phyloP scores from a whole-genome alignment of 2,797 vertebrate genomes.

The Ctenopoma multispine region DNA sequence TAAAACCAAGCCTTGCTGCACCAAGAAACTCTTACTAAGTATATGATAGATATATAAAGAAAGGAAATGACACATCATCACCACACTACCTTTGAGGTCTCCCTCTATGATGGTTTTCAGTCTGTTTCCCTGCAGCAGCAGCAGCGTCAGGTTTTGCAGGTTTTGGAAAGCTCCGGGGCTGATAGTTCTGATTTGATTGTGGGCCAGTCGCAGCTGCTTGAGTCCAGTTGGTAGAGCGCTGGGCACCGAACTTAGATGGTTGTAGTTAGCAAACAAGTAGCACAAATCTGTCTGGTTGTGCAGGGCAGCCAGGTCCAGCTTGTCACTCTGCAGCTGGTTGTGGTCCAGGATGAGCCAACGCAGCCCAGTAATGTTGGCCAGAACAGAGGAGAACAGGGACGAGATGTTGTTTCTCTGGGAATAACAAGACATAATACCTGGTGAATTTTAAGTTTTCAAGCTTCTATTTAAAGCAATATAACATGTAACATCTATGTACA shows the following conservation, averaged over 20 bases:
- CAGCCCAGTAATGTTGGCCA: constrained; percentile 75
- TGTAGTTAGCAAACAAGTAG: constrained; percentile 84
- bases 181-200: constrained; percentile 82
- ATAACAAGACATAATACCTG: not conserved
- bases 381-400: constrained; percentile 56
- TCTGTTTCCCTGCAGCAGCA: constrained; percentile 85
- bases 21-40: too few relatives aligned
- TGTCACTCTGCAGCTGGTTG: constrained; percentile 78
- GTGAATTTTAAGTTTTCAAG: not conserved
- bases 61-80: constrained; percentile 43
- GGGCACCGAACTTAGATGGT: constrained; percentile 79
- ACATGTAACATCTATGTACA: too few relatives aligned
- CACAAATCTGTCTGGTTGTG: constrained; percentile 75
- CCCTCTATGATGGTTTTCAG: constrained; percentile 74
- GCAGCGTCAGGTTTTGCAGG: constrained; percentile 77
- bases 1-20: not conserved
- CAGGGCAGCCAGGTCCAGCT: constrained; percentile 57
- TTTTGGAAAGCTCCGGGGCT: constrained; percentile 67
- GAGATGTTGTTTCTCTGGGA: constrained; percentile 81
- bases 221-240: constrained; percentile 76
- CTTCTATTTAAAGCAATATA: not conserved
- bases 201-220: constrained; percentile 81
- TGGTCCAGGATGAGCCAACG: constrained; percentile 86
- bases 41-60: constrained; percentile 2
- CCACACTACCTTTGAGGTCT: constrained; percentile 75